Evolutionary conservation across 2,888 invertebrate genomes (phyloP).

Genomic region (Hirtodrosophila histrioides): DNA sequence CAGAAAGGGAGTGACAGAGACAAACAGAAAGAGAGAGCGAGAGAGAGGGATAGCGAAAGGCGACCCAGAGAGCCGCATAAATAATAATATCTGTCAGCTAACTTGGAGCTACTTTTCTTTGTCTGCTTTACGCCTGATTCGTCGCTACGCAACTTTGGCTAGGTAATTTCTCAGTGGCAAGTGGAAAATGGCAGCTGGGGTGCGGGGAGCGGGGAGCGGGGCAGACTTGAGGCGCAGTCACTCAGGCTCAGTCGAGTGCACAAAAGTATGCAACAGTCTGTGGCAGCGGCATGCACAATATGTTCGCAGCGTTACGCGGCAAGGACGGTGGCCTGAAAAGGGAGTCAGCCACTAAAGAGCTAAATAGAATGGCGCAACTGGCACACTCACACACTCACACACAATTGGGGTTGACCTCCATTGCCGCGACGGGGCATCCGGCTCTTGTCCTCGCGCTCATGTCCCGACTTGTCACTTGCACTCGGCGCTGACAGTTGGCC

Average conservation of each 20-base stretch:
- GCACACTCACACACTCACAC: slow-evolving; percentile 8
- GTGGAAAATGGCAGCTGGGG: not conserved
- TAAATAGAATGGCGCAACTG: slow-evolving; percentile 44
- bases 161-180: slow-evolving; percentile 65
- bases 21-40: not conserved
- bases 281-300: slow-evolving; percentile 69
- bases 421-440: slow-evolving; percentile 56
- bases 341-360: slow-evolving; percentile 42
- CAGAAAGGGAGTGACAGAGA: not conserved
- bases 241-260: slow-evolving; percentile 59
- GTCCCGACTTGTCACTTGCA: slow-evolving; percentile 68
- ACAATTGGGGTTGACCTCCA: slow-evolving; percentile 60
- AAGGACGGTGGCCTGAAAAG: slow-evolving; percentile 20
- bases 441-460: slow-evolving; percentile 25
- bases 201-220: not conserved
- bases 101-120: slow-evolving; percentile 60
- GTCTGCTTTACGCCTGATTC: slow-evolving; percentile 72
- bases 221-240: slow-evolving; percentile 38
- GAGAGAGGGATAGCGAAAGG: slow-evolving; percentile 2
- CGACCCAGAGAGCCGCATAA: slow-evolving; percentile 62
- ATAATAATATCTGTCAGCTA: slow-evolving; percentile 77
- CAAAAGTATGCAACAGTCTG: slow-evolving; percentile 71
- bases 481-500: slow-evolving; percentile 69
- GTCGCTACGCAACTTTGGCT: slow-evolving; percentile 74
- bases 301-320: slow-evolving; percentile 32